Base-by-base conservation (phyloP, 2,113 vertebrate genomes). In the Labeo rohita region DNA sequence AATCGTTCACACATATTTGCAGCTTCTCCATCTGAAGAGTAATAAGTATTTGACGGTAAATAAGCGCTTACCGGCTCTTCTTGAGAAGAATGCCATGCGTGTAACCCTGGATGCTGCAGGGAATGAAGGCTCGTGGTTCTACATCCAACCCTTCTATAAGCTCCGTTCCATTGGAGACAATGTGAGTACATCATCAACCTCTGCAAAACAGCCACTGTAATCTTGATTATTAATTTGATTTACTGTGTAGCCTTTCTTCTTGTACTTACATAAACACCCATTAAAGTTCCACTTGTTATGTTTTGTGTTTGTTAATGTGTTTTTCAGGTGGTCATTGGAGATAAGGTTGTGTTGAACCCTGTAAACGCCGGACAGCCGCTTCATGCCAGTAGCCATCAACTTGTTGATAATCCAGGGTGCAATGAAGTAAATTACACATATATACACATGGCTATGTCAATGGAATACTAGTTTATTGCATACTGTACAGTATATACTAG, bases 11-110 rank as follows among this genome's bases (percentile, higher is more conserved):
- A 9, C 75, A 9, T 80, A 28, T 75, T 16, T 80, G 7, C 93
- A 99, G 98, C 94, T 99, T 82, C 96, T 99, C 88, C 98, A 99
- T 90, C 94, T 99, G 91, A 99, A 99, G 92, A 99, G 98, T 91
- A 99, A 99, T 93, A 99, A 99, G 90, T 99, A 99, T 93, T 95
- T 99, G 90, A 99, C 98, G 0, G 98, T 99, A 90, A 99, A 99
- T 92, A 99, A 99, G 93, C 96, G 98, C 34, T 95, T 99, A 43
- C 98, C 98, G 0, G 98, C 98, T 0, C 94, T 99, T 50, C 91
- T 99, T 9, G 98, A 99, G 95, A 99, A 99, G 95, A 99, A 99
- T 9, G 98, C 98, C 83, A 99, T 99, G 98, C 92, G 98, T 34
- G 98, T 99, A 90, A 99, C 97, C 2, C 84, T 99, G 92, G 98